Percentiles rank a stretch among this genome's conserved stretches.
phyloP scores from a whole-genome alignment of 1,140 invertebrate species.

The Galendromus occidentalis region DNA sequence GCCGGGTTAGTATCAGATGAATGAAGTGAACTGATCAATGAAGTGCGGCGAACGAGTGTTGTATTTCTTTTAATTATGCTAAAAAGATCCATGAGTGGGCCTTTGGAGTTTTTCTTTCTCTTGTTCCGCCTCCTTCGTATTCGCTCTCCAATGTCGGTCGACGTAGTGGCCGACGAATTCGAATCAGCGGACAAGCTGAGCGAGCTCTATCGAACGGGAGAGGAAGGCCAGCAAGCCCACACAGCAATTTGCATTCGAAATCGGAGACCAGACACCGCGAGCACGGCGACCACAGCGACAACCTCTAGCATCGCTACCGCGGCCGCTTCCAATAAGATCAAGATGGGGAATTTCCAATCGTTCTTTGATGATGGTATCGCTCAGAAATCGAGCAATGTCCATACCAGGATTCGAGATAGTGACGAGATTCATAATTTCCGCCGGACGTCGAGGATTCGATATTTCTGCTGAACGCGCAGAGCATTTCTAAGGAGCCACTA shows the following conservation, averaged over 20 bases:
- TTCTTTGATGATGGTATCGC: no score
- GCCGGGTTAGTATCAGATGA: no score
- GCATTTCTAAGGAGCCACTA: no score
- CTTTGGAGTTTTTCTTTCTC: not conserved
- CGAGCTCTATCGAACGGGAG: not conserved
- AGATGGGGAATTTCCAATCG: not conserved
- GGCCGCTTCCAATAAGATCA: not conserved
- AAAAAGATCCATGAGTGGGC: not conserved
- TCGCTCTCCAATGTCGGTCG: not conserved
- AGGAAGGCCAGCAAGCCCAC: not conserved
- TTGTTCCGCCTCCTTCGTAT: not conserved
- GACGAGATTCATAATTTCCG: no score
- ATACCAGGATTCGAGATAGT: no score
- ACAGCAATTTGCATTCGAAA: constrained; percentile 8
- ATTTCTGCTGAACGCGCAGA: no score
- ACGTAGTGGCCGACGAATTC: not conserved
- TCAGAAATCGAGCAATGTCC: no score
- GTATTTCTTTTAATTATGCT: constrained; percentile 12
- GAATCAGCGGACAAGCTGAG: not conserved
- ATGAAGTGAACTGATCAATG: no score
- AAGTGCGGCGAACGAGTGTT: not conserved
- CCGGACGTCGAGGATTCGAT: no score
- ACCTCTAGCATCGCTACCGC: not conserved
- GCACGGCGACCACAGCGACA: not conserved
- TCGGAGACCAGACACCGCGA: not conserved